A percentile compares a stretch with the other conserved stretches of the same genome.
Conservation (phyloP, 1,140 invertebrate species). For the Anastrepha ludens region DNA sequence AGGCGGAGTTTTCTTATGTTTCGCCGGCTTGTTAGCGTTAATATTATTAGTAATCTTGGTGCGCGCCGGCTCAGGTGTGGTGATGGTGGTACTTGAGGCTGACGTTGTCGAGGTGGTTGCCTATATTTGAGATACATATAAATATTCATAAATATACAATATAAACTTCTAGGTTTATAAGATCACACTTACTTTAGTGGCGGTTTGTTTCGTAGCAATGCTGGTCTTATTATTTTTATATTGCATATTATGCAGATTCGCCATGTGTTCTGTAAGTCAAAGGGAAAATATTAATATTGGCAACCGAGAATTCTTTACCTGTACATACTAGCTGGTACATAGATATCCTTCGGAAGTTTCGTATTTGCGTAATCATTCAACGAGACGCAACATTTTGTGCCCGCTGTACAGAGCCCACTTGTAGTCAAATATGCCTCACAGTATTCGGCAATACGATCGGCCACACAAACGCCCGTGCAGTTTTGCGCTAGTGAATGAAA, state of each 20-base stretch:
- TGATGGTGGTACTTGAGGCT: slow-evolving; percentile 65
- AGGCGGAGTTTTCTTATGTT: slow-evolving; percentile 64
- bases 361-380: slow-evolving; percentile 81
- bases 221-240: slow-evolving; percentile 50
- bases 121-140: background rate
- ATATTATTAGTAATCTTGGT: slow-evolving; percentile 62
- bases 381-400: slow-evolving; percentile 84
- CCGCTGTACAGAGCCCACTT: slow-evolving; percentile 81
- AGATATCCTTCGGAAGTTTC: slow-evolving; percentile 81
- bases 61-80: slow-evolving; percentile 72
- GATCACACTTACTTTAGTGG: background rate
- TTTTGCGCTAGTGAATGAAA: slow-evolving; percentile 57
- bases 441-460: slow-evolving; percentile 85
- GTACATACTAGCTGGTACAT: slow-evolving; percentile 78
- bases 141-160: no score
- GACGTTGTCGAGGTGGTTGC: slow-evolving; percentile 32
- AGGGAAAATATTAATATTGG: background rate
- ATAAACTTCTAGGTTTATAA: background rate
- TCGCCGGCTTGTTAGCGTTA: slow-evolving; percentile 61
- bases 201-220: slow-evolving; percentile 48
- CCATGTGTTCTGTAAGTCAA: slow-evolving; percentile 64
- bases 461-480: slow-evolving; percentile 89
- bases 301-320: background rate
- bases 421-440: slow-evolving; percentile 88
- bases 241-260: slow-evolving; percentile 64